Conservation (phyloP, 2,113 vertebrate genomes). For the Pollimyrus isidori region DNA sequence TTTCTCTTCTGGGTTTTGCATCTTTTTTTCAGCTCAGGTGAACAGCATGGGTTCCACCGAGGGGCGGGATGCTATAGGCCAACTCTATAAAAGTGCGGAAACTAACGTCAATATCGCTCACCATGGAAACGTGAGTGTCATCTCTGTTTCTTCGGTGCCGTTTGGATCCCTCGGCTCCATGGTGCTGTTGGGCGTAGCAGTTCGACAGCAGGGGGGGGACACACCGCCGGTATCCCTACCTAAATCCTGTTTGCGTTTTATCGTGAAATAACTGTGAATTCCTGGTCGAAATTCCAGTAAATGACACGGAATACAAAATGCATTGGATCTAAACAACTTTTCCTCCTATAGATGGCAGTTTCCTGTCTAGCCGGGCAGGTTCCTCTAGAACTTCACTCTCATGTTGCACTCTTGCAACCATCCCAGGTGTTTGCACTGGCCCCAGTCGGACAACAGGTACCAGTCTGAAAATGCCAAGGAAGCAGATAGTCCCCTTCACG, state of each 20-base stretch:
- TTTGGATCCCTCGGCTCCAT: neutral
- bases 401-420: constrained; percentile 69
- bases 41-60: constrained; percentile 55
- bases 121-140: constrained; percentile 66
- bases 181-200: neutral
- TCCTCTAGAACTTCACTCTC: constrained; percentile 66
- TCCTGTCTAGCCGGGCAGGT: constrained; percentile 64
- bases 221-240: neutral
- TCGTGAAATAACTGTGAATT: neutral
- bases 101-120: constrained; percentile 65
- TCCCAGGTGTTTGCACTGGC: constrained; percentile 73
- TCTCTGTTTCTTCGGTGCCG: neutral
- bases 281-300: neutral
- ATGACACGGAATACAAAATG: neutral
- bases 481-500: neutral
- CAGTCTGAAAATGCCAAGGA: neutral
- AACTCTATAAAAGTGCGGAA: constrained; percentile 72
- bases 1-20: neutral
- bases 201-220: neutral
- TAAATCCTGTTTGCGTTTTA: neutral
- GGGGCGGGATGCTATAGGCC: constrained; percentile 67
- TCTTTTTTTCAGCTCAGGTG: constrained; percentile 50
- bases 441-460: constrained; percentile 77
- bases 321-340: neutral
- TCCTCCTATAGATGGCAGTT: constrained; percentile 67